Percentiles rank a stretch among this genome's conserved stretches.
Conservation (phyloP, 2,888 invertebrate species). For the Caradrina kadenii region DNA sequence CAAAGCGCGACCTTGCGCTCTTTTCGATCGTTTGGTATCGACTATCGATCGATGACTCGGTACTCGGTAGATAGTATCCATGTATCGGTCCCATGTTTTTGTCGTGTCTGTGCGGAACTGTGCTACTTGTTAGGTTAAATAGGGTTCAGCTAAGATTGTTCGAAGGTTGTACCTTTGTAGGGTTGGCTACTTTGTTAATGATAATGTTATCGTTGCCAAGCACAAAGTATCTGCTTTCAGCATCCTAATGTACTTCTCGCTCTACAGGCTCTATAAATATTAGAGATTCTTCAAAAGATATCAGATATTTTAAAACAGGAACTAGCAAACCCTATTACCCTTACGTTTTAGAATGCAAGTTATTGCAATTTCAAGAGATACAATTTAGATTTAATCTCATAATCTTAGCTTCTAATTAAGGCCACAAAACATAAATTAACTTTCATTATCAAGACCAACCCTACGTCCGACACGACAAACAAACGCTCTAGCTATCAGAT, state of each 20-base stretch:
- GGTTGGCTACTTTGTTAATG: slow-evolving; percentile 35
- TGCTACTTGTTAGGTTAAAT: slow-evolving; percentile 52
- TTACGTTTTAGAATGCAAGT: neutral
- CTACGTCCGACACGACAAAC: slow-evolving; percentile 36
- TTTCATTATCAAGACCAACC: slow-evolving; percentile 52
- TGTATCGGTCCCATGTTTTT: slow-evolving; percentile 55
- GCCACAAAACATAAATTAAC: slow-evolving; percentile 40
- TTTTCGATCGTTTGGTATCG: slow-evolving; percentile 66
- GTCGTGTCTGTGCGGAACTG: slow-evolving; percentile 53
- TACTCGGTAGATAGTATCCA: slow-evolving; percentile 58
- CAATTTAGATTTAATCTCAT: slow-evolving; percentile 24
- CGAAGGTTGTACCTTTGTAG: slow-evolving; percentile 32
- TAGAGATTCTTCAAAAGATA: neutral
- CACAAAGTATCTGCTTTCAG: neutral
- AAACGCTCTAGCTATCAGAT: slow-evolving; percentile 61
- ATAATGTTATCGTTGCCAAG: neutral
- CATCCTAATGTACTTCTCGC: neutral
- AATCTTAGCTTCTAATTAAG: slow-evolving; percentile 35
- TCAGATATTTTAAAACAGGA: neutral
- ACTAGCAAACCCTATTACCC: neutral
- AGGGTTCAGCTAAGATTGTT: slow-evolving; percentile 31
- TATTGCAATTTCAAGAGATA: slow-evolving; percentile 13
- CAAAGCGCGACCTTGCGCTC: slow-evolving; percentile 80
- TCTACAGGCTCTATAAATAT: neutral
- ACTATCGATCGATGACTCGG: slow-evolving; percentile 54